phyloP scores from a whole-genome alignment of 2,888 invertebrate species.

The Trachelus iudaicus region DNA sequence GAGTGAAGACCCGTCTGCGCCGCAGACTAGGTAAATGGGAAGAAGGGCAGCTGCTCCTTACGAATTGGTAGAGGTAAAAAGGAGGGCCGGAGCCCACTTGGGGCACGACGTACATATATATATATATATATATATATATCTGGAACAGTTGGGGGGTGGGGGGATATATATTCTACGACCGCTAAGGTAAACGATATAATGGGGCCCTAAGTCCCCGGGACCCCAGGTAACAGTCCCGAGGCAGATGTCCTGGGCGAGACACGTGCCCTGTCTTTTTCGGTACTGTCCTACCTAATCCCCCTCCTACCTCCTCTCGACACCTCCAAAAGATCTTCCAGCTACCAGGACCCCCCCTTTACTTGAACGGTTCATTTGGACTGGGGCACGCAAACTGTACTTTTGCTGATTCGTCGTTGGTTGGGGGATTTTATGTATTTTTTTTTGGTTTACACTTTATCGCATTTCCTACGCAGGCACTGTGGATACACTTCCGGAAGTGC shows the following conservation, averaged over 20 bases:
- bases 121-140: too few relatives aligned
- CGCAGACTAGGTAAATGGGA: not conserved
- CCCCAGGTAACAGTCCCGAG: slow-evolving; percentile 44
- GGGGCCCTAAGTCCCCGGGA: not conserved
- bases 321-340: not conserved
- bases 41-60: slow-evolving; percentile 34
- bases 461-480: not conserved
- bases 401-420: not conserved
- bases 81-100: slow-evolving; percentile 6
- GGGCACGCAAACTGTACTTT: not conserved
- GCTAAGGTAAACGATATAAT: slow-evolving; percentile 34
- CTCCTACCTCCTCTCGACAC: slow-evolving; percentile 20
- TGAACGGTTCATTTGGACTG: not conserved
- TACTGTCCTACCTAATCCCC: slow-evolving; percentile 9
- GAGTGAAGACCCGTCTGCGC: slow-evolving; percentile 23
- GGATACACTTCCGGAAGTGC: not conserved
- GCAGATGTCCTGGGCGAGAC: slow-evolving; percentile 42
- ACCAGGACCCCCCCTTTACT: not conserved
- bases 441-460: not conserved
- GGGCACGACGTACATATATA: not conserved
- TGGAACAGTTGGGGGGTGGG: not conserved
- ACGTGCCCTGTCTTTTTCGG: slow-evolving; percentile 43
- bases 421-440: not conserved
- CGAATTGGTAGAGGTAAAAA: not conserved
- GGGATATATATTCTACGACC: slow-evolving; percentile 17